These are phyloP conservation scores for Mechanitis mazaeus DNA, from an alignment of 2,888 invertebrate genomes.

Conservation along the genomic window DNA sequence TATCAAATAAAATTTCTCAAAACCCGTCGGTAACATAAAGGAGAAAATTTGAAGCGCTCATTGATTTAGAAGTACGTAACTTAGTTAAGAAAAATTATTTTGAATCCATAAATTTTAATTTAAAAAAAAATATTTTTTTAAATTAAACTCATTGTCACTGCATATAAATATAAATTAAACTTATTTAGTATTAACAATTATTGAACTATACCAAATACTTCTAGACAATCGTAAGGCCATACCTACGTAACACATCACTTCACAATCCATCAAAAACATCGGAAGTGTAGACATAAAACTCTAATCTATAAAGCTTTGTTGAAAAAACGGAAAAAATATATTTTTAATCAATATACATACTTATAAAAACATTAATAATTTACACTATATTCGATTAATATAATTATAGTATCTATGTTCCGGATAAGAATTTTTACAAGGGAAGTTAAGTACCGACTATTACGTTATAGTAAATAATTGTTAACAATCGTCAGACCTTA, in stretches of 20 bases:
- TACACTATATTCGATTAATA: constrained; percentile 51
- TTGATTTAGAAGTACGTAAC: constrained; percentile 11
- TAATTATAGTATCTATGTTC: constrained; percentile 54
- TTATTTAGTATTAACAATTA: constrained; percentile 8
- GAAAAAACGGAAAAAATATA: constrained; percentile 40
- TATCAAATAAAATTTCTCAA: constrained; percentile 16
- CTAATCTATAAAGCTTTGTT: constrained; percentile 47
- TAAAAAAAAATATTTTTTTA: background rate
- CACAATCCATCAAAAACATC: constrained; percentile 44
- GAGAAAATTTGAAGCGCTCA: constrained; percentile 15
- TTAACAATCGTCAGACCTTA: constrained; percentile 38
- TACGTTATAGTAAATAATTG: constrained; percentile 32
- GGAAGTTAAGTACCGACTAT: constrained; percentile 61
- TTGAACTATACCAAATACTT: constrained; percentile 17
- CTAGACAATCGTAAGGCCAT: constrained; percentile 31
- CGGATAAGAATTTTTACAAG: constrained; percentile 34
- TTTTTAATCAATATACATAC: constrained; percentile 37
- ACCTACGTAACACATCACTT: constrained; percentile 46
- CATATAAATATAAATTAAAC: constrained; percentile 8
- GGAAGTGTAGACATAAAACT: constrained; percentile 46
- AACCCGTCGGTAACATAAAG: constrained; percentile 9
- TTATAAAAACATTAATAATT: constrained; percentile 59
- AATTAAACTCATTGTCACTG: constrained; percentile 9
- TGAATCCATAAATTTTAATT: background rate
- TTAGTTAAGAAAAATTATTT: constrained; percentile 5